Conservation (phyloP, 1,140 invertebrate species). For the Heliconius nattereri region DNA sequence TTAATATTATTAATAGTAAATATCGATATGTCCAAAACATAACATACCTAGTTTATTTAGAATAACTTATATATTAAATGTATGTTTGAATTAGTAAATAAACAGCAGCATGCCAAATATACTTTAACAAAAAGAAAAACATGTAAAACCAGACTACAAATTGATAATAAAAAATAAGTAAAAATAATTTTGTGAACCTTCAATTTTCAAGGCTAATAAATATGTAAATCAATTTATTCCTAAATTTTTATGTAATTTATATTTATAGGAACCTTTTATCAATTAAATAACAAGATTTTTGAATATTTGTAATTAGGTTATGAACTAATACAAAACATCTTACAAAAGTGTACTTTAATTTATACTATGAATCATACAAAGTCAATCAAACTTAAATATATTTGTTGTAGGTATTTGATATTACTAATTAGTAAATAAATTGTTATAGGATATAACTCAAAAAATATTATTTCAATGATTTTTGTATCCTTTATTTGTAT, state of each 20-base stretch:
- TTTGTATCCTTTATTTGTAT: no score
- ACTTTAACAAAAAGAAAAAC: background rate
- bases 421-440: background rate
- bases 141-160: background rate
- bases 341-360: background rate
- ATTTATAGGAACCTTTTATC: background rate
- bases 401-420: background rate
- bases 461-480: no score
- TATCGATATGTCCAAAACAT: background rate
- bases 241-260: background rate
- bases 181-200: background rate
- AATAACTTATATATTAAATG: background rate
- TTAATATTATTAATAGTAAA: background rate
- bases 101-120: background rate
- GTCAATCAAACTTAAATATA: background rate
- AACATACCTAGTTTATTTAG: background rate
- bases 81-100: background rate
- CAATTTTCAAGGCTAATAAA: background rate
- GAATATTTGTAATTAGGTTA: background rate
- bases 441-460: no score
- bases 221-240: conserved; percentile 1
- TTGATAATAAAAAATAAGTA: background rate
- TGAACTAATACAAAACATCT: background rate
- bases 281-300: background rate
- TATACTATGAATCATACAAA: conserved; percentile 1